Base-by-base conservation (phyloP, 2,888 invertebrate species). In the Leucophenga maculata region DNA sequence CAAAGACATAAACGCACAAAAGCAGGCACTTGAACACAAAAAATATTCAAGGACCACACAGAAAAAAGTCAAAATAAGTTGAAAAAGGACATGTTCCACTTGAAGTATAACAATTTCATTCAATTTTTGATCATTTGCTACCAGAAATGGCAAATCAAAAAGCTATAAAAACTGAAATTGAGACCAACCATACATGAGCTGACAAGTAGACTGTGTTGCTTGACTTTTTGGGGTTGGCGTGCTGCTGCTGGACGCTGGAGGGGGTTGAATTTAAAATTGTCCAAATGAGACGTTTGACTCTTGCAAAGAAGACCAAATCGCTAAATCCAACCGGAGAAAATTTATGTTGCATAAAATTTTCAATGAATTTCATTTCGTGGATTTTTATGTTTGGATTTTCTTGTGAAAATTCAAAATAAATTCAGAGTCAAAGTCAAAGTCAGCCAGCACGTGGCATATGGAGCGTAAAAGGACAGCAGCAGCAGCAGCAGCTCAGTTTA, bases 371-470 rank as follows among this genome's bases (percentile, higher is more conserved):
- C 72, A 74, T 76, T 78, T 62, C 39, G 26, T 22, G 14, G 20
- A n/a, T 54, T 60, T 39, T 31, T 44, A 54, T 66, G 32, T 26
- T 50, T 50, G 13, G 46, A 8, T 50, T 26, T 26, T n/a, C 44
- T 69, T 57, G 80, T 80, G 65, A 75, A 84, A 76, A 78, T 80
- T 75, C 69, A 82, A 77, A 84, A 80, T 75, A 73, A 68, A 77
- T 71, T 57, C 31, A 16, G n/a, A n/a, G 13, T 13, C 16, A 46
- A 6, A 57, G 59, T 14, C n/a, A n/a, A n/a, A n/a, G n/a, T n/a
- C n/a, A n/a, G n/a, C n/a, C n/a, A 54, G 84, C 85, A 86, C 85
- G 86, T 86, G 85, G 80, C 85, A 85, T 85, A 86, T 85, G 86
- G 86, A 83, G 82, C 85, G 86, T 86, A 81, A 84, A 84, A 77